A percentile compares a stretch with the other conserved stretches of the same genome.
These are phyloP conservation scores for Epistrophe grossulariae DNA, from an alignment of 2,888 invertebrate species.

Conservation along the genomic window DNA sequence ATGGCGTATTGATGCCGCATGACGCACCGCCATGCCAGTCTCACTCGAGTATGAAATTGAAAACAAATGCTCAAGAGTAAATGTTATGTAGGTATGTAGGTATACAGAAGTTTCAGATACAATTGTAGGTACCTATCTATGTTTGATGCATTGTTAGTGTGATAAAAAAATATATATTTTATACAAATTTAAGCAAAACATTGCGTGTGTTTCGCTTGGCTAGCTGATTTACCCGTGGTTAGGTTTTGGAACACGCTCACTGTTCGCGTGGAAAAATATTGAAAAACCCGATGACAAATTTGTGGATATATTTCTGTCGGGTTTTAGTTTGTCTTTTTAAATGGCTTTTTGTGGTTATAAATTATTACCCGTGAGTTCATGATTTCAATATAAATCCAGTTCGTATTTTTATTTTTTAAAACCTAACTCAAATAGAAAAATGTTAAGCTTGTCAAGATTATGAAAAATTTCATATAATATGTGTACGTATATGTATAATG, in stretches of 20 bases:
- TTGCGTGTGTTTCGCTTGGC: conserved; percentile 64
- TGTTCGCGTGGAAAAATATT: not conserved
- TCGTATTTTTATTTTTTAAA: too few species aligned
- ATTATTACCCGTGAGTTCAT: too few species aligned
- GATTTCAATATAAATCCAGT: not conserved
- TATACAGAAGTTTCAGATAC: not conserved
- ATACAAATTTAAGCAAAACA: conserved; percentile 34
- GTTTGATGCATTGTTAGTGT: conserved; percentile 17
- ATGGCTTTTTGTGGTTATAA: not conserved
- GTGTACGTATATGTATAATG: too few species aligned
- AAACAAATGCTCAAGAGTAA: conserved; percentile 60
- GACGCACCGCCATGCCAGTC: too few species aligned
- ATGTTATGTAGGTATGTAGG: not conserved
- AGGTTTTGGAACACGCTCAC: conserved; percentile 11
- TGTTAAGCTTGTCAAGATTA: too few species aligned
- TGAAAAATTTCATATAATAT: too few species aligned
- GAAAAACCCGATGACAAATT: conserved; percentile 17
- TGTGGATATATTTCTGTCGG: not conserved
- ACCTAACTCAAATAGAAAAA: too few species aligned
- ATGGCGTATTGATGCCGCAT: conserved; percentile 1
- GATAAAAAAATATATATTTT: conserved; percentile 37
- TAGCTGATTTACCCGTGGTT: conserved; percentile 37
- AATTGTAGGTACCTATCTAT: conserved; percentile 17
- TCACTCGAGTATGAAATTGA: conserved; percentile 71
- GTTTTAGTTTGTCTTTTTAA: not conserved